Evolutionary conservation across 2,888 invertebrate genomes (phyloP).

Genomic region (Ceraclea dissimilis): DNA sequence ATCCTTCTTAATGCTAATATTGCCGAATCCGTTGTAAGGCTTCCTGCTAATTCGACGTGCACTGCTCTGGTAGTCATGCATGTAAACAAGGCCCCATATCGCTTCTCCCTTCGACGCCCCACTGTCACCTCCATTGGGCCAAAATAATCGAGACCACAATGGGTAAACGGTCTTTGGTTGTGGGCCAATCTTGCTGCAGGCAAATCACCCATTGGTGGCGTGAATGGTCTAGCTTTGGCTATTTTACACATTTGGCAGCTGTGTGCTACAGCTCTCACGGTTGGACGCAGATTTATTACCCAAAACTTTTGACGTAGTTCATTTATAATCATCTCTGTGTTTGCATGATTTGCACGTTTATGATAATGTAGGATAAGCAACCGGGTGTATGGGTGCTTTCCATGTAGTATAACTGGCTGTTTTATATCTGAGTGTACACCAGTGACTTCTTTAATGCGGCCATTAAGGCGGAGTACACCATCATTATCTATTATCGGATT

Average conservation of each 20-base stretch:
- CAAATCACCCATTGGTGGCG: slow-evolving; percentile 1
- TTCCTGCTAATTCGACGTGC: neutral
- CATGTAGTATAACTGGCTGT: slow-evolving; percentile 25
- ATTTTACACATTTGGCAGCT: slow-evolving; percentile 22
- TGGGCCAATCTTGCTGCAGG: neutral
- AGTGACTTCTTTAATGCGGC: neutral
- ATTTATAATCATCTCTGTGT: slow-evolving; percentile 22
- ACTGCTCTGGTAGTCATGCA: no score
- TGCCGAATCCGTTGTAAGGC: neutral
- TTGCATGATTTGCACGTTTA: slow-evolving; percentile 2
- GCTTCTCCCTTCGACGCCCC: neutral
- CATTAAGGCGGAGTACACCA: neutral
- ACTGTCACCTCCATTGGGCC: neutral
- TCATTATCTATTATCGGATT: neutral
- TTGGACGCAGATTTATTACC: slow-evolving; percentile 23
- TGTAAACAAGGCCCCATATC: slow-evolving; percentile 1
- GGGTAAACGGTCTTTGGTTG: neutral
- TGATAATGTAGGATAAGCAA: slow-evolving; percentile 21
- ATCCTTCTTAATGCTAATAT: slow-evolving; percentile 4
- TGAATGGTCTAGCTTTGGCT: slow-evolving; percentile 10
- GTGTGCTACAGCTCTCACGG: slow-evolving; percentile 11
- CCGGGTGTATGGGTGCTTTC: slow-evolving; percentile 17
- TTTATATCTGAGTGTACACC: neutral
- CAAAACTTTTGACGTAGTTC: slow-evolving; percentile 27
- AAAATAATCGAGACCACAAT: slow-evolving; percentile 3